Percentiles rank a stretch among this genome's conserved stretches.
Conservation (phyloP, 1,140 invertebrate species). For the Monomorium pharaonis region DNA sequence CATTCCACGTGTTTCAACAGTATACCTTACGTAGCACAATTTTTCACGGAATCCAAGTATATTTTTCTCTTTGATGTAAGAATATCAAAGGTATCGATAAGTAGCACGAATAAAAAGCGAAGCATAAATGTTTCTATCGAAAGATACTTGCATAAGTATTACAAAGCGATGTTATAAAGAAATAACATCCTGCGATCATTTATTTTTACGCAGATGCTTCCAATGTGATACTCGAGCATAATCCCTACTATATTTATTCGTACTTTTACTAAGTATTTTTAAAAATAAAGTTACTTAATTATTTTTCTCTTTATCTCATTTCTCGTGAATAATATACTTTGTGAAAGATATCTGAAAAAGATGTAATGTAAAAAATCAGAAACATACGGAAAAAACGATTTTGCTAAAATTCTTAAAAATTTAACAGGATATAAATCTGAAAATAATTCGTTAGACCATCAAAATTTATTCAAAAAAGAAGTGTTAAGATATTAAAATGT, state of each 20-base stretch:
- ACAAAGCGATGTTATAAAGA: background rate
- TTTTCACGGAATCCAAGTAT: background rate
- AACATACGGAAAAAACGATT: background rate
- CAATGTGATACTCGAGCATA: background rate
- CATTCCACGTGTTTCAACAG: background rate
- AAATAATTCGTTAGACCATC: too few relatives aligned
- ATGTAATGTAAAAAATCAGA: background rate
- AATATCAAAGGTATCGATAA: conserved; percentile 31
- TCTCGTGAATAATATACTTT: background rate
- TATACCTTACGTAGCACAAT: background rate
- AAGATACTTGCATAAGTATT: conserved; percentile 3
- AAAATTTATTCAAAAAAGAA: too few relatives aligned
- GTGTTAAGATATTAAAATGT: too few relatives aligned
- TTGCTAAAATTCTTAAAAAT: too few relatives aligned
- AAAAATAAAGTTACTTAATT: background rate
- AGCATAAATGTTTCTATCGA: background rate
- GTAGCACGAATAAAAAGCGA: background rate
- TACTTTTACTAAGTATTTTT: background rate
- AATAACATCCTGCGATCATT: background rate
- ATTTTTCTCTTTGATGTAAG: conserved; percentile 7
- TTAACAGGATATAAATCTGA: too few relatives aligned
- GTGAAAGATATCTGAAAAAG: background rate
- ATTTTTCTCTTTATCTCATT: background rate
- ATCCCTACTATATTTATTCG: background rate
- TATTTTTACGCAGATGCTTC: background rate